phyloP scores from a whole-genome alignment of 2,113 vertebrate genomes.

The Forbesichthys papilliferus region DNA sequence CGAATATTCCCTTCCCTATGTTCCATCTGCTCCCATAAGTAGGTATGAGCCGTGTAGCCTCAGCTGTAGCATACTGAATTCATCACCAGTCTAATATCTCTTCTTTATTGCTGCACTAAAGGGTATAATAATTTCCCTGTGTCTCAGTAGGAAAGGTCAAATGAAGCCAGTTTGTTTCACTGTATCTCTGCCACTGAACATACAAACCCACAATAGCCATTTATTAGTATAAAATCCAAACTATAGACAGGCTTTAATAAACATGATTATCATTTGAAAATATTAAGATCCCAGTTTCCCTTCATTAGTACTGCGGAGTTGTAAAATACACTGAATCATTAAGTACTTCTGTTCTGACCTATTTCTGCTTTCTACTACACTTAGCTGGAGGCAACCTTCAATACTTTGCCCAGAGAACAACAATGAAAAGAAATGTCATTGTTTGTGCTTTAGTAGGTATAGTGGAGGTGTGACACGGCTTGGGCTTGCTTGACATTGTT shows the following conservation, averaged over 20 bases:
- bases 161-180: conserved; percentile 67
- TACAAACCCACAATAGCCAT: conserved; percentile 35
- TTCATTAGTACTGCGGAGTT: neutral
- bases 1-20: conserved; percentile 56
- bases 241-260: conserved; percentile 34
- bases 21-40: conserved; percentile 40
- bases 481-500: conserved; percentile 52
- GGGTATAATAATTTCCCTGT: conserved; percentile 68
- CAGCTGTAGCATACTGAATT: conserved; percentile 70
- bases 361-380: conserved; percentile 51
- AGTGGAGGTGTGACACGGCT: conserved; percentile 36
- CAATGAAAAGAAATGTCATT: conserved; percentile 62
- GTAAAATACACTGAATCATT: conserved; percentile 39
- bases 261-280: conserved; percentile 18
- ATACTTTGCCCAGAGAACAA: conserved; percentile 56
- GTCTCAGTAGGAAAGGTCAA: conserved; percentile 62
- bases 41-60: conserved; percentile 54
- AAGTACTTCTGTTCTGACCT: conserved; percentile 31
- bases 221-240: conserved; percentile 32
- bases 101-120: conserved; percentile 67
- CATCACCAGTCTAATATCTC: conserved; percentile 70
- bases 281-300: conserved; percentile 23
- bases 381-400: conserved; percentile 54
- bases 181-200: conserved; percentile 35
- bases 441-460: conserved; percentile 36